Conservation (phyloP, 2,888 invertebrate genomes). For the Agrochola lychnidis region DNA sequence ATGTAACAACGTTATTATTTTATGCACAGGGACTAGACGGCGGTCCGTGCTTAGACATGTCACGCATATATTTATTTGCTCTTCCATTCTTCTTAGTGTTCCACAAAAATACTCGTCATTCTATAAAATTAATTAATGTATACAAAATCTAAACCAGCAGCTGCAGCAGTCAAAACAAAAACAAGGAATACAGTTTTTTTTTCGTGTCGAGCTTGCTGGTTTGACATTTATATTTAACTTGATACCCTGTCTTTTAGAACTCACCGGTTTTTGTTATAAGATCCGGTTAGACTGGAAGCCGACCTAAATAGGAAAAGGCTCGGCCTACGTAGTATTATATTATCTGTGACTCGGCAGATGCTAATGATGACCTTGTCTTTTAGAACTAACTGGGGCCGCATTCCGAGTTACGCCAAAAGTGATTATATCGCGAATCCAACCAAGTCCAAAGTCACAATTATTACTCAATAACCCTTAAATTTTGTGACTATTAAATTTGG, state of each 20-base stretch:
- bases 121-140: not conserved
- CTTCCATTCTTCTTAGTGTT: conserved; percentile 45
- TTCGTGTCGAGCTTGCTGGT: not conserved
- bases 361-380: too few species aligned
- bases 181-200: not conserved
- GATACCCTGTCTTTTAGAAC: conserved; percentile 2
- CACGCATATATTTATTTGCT: conserved; percentile 60
- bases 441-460: too few species aligned
- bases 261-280: too few species aligned
- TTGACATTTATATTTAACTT: not conserved
- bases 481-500: too few species aligned
- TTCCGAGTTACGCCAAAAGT: too few species aligned
- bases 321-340: too few species aligned
- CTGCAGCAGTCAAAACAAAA: not conserved
- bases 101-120: too few species aligned
- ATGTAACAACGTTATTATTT: conserved; percentile 51
- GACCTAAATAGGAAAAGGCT: too few species aligned
- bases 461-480: too few species aligned
- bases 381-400: too few species aligned
- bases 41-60: conserved; percentile 70
- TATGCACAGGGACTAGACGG: conserved; percentile 49
- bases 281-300: not conserved
- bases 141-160: not conserved
- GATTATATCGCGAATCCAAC: too few species aligned
- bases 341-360: too few species aligned